phyloP scores from a whole-genome alignment of 1,140 invertebrate genomes.

The Musca domestica region DNA sequence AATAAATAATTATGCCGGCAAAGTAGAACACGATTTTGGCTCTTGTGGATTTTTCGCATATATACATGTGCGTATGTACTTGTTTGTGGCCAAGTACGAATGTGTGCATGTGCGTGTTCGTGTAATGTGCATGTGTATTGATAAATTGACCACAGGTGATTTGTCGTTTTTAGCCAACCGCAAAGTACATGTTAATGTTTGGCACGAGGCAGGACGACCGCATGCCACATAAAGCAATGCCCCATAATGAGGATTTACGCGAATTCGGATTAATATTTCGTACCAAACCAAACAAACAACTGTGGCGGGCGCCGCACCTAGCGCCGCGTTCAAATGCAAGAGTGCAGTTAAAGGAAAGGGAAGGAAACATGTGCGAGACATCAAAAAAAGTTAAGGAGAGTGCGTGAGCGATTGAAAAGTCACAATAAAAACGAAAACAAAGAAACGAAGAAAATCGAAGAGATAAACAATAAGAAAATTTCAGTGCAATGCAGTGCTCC shows the following conservation, averaged over 20 bases:
- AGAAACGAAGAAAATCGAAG: neutral
- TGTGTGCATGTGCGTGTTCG: no score
- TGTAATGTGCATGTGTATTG: neutral
- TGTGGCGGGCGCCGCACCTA: slow-evolving; percentile 29
- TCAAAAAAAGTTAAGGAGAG: slow-evolving; percentile 14
- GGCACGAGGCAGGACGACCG: slow-evolving; percentile 24
- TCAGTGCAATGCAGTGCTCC: neutral
- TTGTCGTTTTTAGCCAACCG: slow-evolving; percentile 11
- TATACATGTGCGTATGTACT: no score
- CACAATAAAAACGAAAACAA: neutral
- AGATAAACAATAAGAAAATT: slow-evolving; percentile 8
- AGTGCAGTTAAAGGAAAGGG: slow-evolving; percentile 13
- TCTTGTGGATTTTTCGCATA: no score
- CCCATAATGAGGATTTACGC: slow-evolving; percentile 31
- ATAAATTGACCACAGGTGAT: slow-evolving; percentile 18
- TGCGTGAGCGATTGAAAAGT: neutral
- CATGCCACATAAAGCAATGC: slow-evolving; percentile 30
- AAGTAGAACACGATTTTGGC: no score
- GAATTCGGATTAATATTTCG: neutral
- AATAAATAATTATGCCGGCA: no score
- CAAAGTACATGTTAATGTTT: slow-evolving; percentile 27
- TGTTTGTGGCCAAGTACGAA: no score
- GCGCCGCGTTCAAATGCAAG: slow-evolving; percentile 28
- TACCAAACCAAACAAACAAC: slow-evolving; percentile 26
- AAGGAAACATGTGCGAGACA: slow-evolving; percentile 7